Evolutionary conservation across 2,888 invertebrate species (phyloP).

Genomic region (Gnatocerus cornutus): DNA sequence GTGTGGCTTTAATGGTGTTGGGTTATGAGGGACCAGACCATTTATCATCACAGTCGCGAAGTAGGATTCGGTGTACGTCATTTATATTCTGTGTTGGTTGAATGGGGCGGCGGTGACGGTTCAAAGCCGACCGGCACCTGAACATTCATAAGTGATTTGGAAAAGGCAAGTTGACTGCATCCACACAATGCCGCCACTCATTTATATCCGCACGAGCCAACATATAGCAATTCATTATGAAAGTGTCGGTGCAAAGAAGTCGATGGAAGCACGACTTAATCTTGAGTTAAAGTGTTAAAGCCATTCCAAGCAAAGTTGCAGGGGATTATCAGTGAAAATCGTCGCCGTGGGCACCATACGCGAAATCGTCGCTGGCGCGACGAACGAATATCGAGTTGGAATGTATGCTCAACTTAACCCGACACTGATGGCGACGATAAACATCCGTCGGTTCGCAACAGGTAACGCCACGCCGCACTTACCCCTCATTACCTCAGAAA

Average conservation of each 20-base stretch:
- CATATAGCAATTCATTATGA: slow-evolving; percentile 53
- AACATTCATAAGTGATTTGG: slow-evolving; percentile 65
- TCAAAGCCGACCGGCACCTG: slow-evolving; percentile 62
- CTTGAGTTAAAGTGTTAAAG: slow-evolving; percentile 27
- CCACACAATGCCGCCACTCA: slow-evolving; percentile 56
- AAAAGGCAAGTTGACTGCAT: slow-evolving; percentile 53
- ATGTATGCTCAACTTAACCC: slow-evolving; percentile 65
- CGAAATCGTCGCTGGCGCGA: slow-evolving; percentile 28
- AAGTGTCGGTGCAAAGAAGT: slow-evolving; percentile 28
- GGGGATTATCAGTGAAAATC: slow-evolving; percentile 32
- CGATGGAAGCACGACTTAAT: slow-evolving; percentile 34
- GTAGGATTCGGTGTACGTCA: slow-evolving; percentile 64
- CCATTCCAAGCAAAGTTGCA: slow-evolving; percentile 35
- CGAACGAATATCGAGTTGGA: slow-evolving; percentile 49
- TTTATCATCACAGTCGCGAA: slow-evolving; percentile 53
- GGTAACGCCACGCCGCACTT: slow-evolving; percentile 61
- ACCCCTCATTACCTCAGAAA: slow-evolving; percentile 62
- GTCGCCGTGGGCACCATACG: slow-evolving; percentile 39
- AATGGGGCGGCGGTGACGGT: slow-evolving; percentile 57
- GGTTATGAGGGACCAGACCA: slow-evolving; percentile 31
- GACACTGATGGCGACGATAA: slow-evolving; percentile 67
- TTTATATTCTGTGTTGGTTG: slow-evolving; percentile 61
- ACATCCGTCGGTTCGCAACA: slow-evolving; percentile 67
- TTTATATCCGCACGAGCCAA: slow-evolving; percentile 54
- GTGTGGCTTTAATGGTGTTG: slow-evolving; percentile 17